These are phyloP conservation scores for Acanthopleura granulata DNA, from an alignment of 2,888 invertebrate genomes.

Conservation along the genomic window DNA sequence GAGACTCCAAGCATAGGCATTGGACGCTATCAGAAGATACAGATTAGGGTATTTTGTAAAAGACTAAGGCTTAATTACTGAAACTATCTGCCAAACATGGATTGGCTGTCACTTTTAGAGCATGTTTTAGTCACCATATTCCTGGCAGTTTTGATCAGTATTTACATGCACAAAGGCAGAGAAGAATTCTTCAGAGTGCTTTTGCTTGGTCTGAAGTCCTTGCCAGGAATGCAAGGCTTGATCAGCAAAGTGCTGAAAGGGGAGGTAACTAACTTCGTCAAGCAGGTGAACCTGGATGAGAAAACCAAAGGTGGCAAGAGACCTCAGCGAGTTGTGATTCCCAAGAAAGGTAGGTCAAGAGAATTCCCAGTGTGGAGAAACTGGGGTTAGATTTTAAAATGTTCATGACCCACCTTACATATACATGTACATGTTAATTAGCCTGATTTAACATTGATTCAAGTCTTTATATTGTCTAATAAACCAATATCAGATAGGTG, in stretches of 20 bases:
- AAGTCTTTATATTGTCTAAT: too few relatives aligned
- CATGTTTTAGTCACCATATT: constrained; percentile 43
- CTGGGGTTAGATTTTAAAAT: too few relatives aligned
- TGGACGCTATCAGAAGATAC: too few relatives aligned
- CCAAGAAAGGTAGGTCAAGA: constrained; percentile 42
- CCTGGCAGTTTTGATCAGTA: constrained; percentile 42
- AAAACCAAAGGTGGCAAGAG: constrained; percentile 30
- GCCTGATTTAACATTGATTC: too few relatives aligned
- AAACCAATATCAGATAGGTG: too few relatives aligned
- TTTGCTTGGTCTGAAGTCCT: constrained; percentile 45
- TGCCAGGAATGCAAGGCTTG: constrained; percentile 46
- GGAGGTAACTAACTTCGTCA: constrained; percentile 50
- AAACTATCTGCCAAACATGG: not conserved
- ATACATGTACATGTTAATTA: too few relatives aligned
- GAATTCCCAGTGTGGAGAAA: not conserved
- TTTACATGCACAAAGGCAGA: constrained; percentile 43
- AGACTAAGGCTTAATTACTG: too few relatives aligned
- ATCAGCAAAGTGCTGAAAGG: constrained; percentile 43
- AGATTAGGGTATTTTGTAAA: too few relatives aligned
- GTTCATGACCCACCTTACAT: too few relatives aligned
- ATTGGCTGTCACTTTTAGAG: constrained; percentile 31
- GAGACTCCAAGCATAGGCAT: too few relatives aligned
- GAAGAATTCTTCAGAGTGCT: constrained; percentile 46
- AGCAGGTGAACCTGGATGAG: constrained; percentile 39
- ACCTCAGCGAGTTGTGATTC: constrained; percentile 40